These are phyloP conservation scores for Antheraea mylitta DNA, from an alignment of 1,140 invertebrate species.

Conservation along the genomic window DNA sequence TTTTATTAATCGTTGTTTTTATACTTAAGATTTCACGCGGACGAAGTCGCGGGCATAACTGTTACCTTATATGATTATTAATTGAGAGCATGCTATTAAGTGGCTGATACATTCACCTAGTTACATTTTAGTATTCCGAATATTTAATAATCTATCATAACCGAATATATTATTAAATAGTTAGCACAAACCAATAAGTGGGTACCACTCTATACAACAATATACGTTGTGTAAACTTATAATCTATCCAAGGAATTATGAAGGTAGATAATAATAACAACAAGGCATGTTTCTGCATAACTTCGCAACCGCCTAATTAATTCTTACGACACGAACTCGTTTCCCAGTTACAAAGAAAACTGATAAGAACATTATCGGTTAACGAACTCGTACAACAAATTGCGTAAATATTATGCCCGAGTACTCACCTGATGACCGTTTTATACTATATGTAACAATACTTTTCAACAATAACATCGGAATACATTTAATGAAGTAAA, in stretches of 20 bases:
- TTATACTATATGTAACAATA: too few species aligned
- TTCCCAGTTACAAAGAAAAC: conserved; percentile 57
- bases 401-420: conserved; percentile 16
- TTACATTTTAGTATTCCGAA: too few species aligned
- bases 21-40: too few species aligned
- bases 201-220: neutral
- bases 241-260: neutral
- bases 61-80: too few species aligned
- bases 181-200: neutral
- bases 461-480: too few species aligned
- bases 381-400: conserved; percentile 49
- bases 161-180: neutral
- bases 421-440: neutral
- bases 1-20: too few species aligned
- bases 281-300: conserved; percentile 11
- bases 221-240: neutral
- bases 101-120: too few species aligned
- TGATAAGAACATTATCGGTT: conserved; percentile 67
- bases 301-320: conserved; percentile 45
- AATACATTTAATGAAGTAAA: too few species aligned
- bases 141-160: too few species aligned
- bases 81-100: too few species aligned
- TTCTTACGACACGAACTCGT: conserved; percentile 44
- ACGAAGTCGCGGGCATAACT: too few species aligned
- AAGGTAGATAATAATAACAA: neutral